Evolutionary conservation across 2,797 vertebrate genomes (phyloP).

Genomic region (Cuniculus paca): DNA sequence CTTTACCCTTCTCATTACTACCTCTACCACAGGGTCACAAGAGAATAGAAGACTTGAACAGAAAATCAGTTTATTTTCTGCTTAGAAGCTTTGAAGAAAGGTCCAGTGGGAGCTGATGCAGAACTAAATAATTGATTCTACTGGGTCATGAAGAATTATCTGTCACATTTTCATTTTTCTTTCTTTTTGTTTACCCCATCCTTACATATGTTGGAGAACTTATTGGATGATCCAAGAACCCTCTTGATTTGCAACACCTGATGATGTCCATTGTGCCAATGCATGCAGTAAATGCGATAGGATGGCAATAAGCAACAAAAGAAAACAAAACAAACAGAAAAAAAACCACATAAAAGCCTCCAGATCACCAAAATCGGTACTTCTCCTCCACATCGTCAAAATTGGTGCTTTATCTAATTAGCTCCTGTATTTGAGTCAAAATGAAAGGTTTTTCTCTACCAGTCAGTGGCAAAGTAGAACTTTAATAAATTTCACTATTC

Average conservation of each 20-base stretch:
- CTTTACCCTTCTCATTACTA: slow-evolving; percentile 67
- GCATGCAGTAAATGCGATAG: background rate
- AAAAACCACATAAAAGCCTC: background rate
- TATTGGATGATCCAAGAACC: background rate
- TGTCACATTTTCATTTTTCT: background rate
- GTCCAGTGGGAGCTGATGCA: background rate
- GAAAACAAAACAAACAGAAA: background rate
- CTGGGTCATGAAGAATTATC: background rate
- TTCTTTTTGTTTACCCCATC: background rate
- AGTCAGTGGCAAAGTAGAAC: background rate
- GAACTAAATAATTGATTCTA: slow-evolving; percentile 59
- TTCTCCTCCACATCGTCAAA: background rate
- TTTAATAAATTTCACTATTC: slow-evolving; percentile 44
- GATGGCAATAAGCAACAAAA: background rate
- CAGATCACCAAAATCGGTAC: background rate
- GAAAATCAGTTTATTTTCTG: slow-evolving; percentile 69
- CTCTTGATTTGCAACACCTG: slow-evolving; percentile 11
- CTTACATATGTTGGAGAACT: slow-evolving; percentile 23
- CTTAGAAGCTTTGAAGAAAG: slow-evolving; percentile 64
- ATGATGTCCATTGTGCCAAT: background rate
- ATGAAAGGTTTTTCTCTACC: background rate
- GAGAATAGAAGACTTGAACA: slow-evolving; percentile 44
- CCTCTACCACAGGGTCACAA: slow-evolving; percentile 31
- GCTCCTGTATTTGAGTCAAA: background rate
- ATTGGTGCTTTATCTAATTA: slow-evolving; percentile 38